A percentile compares a stretch with the other conserved stretches of the same genome.
Evolutionary conservation across 2,113 vertebrate genomes (phyloP).

Genomic region (Paracyprichromis sp.): DNA sequence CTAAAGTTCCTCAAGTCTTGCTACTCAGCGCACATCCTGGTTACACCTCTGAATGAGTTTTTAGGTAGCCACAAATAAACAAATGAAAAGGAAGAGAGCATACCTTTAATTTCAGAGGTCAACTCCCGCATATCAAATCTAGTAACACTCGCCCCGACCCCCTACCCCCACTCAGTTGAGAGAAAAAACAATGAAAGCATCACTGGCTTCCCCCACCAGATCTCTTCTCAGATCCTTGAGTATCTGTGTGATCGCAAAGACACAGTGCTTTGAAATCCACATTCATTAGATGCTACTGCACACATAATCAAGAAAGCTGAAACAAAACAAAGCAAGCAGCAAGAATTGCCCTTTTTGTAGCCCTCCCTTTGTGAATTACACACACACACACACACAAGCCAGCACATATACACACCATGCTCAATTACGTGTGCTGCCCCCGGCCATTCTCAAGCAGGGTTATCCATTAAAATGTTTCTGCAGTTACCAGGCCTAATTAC

Average conservation of each 20-base stretch:
- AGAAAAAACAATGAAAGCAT: not conserved
- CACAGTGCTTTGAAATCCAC: not conserved
- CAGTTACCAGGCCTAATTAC: constrained; percentile 55
- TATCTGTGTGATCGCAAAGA: not conserved
- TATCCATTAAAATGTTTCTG: constrained; percentile 43
- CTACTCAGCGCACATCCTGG: rapidly evolving
- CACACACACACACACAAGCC: not conserved
- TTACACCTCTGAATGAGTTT: not conserved
- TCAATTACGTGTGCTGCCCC: constrained; percentile 32
- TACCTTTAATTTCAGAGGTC: not conserved
- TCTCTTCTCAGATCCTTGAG: not conserved
- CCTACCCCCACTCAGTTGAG: not conserved
- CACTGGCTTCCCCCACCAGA: not conserved
- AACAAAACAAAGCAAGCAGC: constrained; percentile 1
- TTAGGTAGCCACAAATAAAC: not conserved
- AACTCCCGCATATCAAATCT: not conserved
- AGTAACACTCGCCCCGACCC: not conserved
- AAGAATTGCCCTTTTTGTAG: not conserved
- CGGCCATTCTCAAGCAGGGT: constrained; percentile 41
- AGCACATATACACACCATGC: not conserved
- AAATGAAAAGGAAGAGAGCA: not conserved
- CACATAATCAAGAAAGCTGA: not conserved
- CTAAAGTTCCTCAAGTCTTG: not conserved
- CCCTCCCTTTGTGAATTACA: not conserved
- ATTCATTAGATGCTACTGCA: not conserved